Conservation (phyloP, 2,888 invertebrate species). For the Onchidella celtica region DNA sequence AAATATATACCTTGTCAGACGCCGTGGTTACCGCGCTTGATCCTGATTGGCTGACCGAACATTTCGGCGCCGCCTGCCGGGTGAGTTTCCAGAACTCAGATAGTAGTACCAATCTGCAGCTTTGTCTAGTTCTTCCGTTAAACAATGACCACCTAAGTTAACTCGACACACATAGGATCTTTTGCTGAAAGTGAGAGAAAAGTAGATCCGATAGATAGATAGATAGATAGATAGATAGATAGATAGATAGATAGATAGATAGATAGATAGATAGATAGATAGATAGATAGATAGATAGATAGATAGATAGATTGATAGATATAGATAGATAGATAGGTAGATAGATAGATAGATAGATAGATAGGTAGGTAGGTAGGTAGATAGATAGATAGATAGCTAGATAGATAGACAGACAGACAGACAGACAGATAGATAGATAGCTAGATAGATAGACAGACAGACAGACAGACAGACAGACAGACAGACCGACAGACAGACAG, state of each 20-base stretch:
- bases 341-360: no score
- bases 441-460: no score
- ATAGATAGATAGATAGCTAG: no score
- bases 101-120: conserved; percentile 75
- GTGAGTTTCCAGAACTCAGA: conserved; percentile 71
- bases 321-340: no score
- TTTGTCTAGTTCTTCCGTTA: conserved; percentile 73
- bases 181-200: no score
- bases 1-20: background rate
- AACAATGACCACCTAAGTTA: conserved; percentile 72
- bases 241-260: background rate
- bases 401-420: no score
- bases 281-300: background rate
- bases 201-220: no score
- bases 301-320: no score
- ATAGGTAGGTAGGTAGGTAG: no score
- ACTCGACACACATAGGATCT: conserved; percentile 70
- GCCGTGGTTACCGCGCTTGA: background rate
- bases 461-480: no score
- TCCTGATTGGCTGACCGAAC: background rate
- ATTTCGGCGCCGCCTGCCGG: conserved; percentile 66
- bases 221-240: background rate
- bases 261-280: background rate
- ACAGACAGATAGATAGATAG: no score
- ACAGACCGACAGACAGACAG: no score